These are phyloP conservation scores for Zingel zingel DNA, from an alignment of 2,113 vertebrate species.

Conservation along the genomic window DNA sequence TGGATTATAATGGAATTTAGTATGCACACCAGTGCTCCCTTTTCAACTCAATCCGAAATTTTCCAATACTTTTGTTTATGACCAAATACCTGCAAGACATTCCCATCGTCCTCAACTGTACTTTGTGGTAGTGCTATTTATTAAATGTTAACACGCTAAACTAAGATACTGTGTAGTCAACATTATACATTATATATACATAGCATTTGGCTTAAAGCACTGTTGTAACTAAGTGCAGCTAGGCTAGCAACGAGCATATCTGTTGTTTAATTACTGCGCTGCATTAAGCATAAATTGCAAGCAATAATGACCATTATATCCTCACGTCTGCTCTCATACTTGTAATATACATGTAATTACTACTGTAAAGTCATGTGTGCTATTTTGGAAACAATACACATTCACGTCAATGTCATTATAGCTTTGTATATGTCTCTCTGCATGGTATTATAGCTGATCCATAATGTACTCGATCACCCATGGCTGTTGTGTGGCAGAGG, in stretches of 20 bases:
- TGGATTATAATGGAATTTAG: too few species aligned
- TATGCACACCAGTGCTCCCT: too few species aligned
- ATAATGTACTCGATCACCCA: slow-evolving; percentile 40
- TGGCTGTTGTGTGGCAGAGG: slow-evolving; percentile 33
- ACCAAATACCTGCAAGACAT: not conserved
- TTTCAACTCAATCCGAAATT: too few species aligned
- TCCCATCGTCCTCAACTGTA: not conserved
- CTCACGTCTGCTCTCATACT: not conserved
- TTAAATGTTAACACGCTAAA: not conserved
- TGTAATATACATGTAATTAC: not conserved
- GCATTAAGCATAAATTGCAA: slow-evolving; percentile 10
- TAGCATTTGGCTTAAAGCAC: not conserved
- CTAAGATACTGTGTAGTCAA: not conserved
- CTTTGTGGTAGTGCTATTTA: not conserved
- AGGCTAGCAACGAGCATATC: not conserved
- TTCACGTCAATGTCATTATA: slow-evolving; percentile 4
- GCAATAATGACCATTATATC: not conserved
- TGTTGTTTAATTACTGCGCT: not conserved
- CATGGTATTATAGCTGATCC: slow-evolving; percentile 26
- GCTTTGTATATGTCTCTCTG: slow-evolving; percentile 16
- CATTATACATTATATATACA: not conserved
- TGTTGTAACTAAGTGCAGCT: not conserved
- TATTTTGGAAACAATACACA: slow-evolving; percentile 30
- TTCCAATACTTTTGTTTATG: too few species aligned
- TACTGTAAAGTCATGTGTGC: slow-evolving; percentile 1